Base-by-base conservation (phyloP, 2,113 vertebrate species). In the Collichthys lucidus region DNA sequence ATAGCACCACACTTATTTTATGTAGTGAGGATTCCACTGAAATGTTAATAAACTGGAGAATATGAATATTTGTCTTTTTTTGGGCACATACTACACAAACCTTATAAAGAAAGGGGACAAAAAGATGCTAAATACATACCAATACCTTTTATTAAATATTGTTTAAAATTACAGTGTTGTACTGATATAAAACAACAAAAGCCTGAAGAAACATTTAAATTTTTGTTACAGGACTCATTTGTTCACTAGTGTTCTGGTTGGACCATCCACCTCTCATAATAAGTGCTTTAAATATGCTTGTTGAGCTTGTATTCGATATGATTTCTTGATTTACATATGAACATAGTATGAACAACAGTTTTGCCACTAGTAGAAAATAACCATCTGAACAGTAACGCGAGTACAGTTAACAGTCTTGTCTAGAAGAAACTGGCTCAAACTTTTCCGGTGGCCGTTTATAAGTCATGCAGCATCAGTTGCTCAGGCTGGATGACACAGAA, bases 131-230 rank as follows among this genome's bases (percentile, higher is more conserved):
- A 71, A 49, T 8, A 67, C 14, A 63, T n/a, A n/a, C n/a, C 12
- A 72, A 44, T 26, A 63, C 35, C 49, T 94, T 93, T 93, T 90
- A 93, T 94, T 94, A 85, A 92, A 93, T 92, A 91, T 46, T 55
- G 66, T 79, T 77, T 79, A 86, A 86, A 89, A 84, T 40, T 69
- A 82, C 76, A 86, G 60, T 85, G 22, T 56, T 71, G 77, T 53
- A 55, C 16, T 9, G 15, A 59, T 77, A 82, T 65, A 74, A 86
- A 86, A 86, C 56, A 79, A 46, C 4, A 57, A 76, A 84, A 52
- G 63, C 14, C 15, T 74, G 5, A 47, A 83, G 50, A 68, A 73
- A 67, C 52, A 53, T 49, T 52, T 44, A 9, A 14, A 63, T 42
- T 68, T 61, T 22, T 74, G 56, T 61, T 55, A 77, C 75, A 19